phyloP scores from a whole-genome alignment of 2,888 invertebrate genomes.

The Dermolepida albohirtum region DNA sequence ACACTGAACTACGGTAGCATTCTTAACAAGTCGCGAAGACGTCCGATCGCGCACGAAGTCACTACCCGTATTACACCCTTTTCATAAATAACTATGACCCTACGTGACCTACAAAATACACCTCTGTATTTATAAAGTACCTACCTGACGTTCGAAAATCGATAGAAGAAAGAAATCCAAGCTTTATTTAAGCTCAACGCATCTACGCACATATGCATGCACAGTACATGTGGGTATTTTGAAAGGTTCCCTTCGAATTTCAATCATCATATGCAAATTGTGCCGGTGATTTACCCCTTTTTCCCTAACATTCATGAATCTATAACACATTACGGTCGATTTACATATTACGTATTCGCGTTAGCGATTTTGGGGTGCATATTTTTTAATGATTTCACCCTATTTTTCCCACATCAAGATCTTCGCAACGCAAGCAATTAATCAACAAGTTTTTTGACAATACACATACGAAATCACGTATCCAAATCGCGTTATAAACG shows the following conservation, averaged over 20 bases:
- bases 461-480: not conserved
- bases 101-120: conserved; percentile 29
- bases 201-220: conserved; percentile 1
- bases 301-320: conserved; percentile 1
- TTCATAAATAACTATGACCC: conserved; percentile 39
- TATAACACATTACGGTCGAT: conserved; percentile 18
- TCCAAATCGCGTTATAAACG: conserved; percentile 4
- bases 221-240: conserved; percentile 1
- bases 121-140: not conserved
- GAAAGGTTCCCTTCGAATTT: conserved; percentile 14
- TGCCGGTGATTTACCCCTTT: not conserved
- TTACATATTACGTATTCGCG: conserved; percentile 33
- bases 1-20: conserved; percentile 29
- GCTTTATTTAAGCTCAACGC: conserved; percentile 8
- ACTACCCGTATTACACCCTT: conserved; percentile 41
- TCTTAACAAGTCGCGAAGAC: conserved; percentile 39
- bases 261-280: conserved; percentile 2
- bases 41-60: conserved; percentile 36
- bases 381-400: conserved; percentile 29
- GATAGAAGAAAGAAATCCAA: conserved; percentile 23
- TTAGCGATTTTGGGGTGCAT: conserved; percentile 24
- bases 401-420: conserved; percentile 22
- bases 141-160: conserved; percentile 35
- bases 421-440: conserved; percentile 26
- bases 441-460: conserved; percentile 14